These are phyloP conservation scores for Cydia pomonella DNA, from an alignment of 1,140 invertebrate species.

Conservation along the genomic window DNA sequence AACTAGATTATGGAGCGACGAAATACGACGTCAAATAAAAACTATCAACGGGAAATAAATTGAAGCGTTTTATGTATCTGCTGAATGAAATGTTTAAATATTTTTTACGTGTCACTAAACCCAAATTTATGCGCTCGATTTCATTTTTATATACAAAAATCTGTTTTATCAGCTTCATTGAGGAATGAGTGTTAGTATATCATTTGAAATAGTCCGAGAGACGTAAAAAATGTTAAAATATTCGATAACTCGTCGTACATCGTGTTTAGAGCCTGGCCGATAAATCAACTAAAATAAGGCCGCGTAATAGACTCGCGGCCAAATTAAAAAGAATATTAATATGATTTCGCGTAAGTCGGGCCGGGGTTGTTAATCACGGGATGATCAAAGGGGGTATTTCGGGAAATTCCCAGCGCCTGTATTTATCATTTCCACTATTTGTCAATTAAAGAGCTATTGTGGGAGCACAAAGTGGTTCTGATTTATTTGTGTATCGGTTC, in stretches of 20 bases:
- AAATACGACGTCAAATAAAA: constrained; percentile 17
- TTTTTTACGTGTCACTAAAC: constrained; percentile 21
- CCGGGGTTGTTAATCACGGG: constrained; percentile 72
- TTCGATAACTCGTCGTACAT: constrained; percentile 34
- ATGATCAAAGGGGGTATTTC: constrained; percentile 78
- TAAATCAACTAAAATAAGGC: constrained; percentile 70
- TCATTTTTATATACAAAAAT: neutral
- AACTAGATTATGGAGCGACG: constrained; percentile 15
- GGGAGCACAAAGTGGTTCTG: constrained; percentile 68
- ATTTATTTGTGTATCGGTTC: constrained; percentile 65
- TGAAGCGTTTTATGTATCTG: constrained; percentile 22
- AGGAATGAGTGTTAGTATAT: constrained; percentile 25
- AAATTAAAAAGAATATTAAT: constrained; percentile 79
- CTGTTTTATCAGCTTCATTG: constrained; percentile 13
- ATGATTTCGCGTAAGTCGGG: constrained; percentile 58
- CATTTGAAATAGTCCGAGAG: constrained; percentile 12
- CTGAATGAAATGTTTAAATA: constrained; percentile 29
- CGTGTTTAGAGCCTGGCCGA: constrained; percentile 41
- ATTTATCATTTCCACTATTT: constrained; percentile 80
- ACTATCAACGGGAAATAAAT: constrained; percentile 11
- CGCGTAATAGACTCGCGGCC: constrained; percentile 53
- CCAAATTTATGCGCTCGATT: constrained; percentile 13
- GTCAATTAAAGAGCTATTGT: constrained; percentile 79
- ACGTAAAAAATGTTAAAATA: constrained; percentile 29
- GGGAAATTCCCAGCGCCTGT: constrained; percentile 67